These are phyloP conservation scores for Phalloptychus januarius DNA, from an alignment of 2,797 vertebrate species.

Conservation along the genomic window DNA sequence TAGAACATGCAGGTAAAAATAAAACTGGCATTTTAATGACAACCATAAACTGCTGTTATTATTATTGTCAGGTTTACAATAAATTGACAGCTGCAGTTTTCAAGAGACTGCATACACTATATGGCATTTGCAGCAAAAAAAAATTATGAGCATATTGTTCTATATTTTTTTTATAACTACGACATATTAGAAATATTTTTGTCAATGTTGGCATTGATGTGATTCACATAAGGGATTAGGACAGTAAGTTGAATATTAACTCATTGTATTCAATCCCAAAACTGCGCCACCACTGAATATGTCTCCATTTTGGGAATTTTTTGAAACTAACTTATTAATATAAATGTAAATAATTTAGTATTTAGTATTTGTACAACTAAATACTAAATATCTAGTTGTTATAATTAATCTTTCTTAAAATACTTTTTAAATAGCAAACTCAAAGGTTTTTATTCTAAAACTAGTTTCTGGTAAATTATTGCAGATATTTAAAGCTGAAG, in stretches of 20 bases:
- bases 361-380: too few species aligned
- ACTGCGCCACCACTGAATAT: background rate
- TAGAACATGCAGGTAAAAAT: background rate
- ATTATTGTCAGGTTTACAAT: background rate
- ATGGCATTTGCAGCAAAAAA: background rate
- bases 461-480: background rate
- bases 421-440: background rate
- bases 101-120: background rate
- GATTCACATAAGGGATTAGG: background rate
- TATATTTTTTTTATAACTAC: background rate
- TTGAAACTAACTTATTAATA: background rate
- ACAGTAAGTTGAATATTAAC: background rate
- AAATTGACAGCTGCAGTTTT: background rate
- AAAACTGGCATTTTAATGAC: background rate
- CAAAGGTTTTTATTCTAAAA: background rate
- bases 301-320: background rate
- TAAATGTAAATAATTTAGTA: background rate
- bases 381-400: background rate
- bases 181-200: background rate
- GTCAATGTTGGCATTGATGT: background rate
- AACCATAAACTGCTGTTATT: background rate
- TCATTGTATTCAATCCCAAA: background rate
- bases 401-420: background rate
- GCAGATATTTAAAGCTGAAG: slow-evolving; percentile 1
- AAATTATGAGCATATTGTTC: background rate